Evolutionary conservation across 2,888 invertebrate genomes (phyloP), one percentile per base, ranked within the genome.

Genomic region (Graphium colonna): DNA sequence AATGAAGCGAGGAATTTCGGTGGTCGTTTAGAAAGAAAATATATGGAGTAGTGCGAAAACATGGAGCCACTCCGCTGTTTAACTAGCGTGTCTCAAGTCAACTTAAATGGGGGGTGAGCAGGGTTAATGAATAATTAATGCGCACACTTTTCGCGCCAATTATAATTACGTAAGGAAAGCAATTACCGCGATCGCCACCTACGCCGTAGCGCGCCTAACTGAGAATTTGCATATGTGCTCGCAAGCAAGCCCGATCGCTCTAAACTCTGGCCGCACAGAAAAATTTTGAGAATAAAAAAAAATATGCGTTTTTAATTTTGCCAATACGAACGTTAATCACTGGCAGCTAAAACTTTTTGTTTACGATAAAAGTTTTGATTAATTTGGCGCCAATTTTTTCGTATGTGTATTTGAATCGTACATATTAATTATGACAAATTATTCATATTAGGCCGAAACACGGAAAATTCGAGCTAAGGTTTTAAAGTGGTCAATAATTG

Each of bases 81-180:
- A 84, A 79, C 82, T 74, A 78, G 79, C 79, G 79, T 75, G 77
- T 77, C 82, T 84, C 78, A 82, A 83, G 83, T 76, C 77, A 70
- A 60, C 67, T 67, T 73, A 81, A 82, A 83, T 82, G 83, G 79
- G 83, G 79, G 80, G 76, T 72, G 75, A 70, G 66, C 67, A 65
- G 65, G 64, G 65, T 12, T 87, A 84, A 87, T 86, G 87, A 87
- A 86, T 87, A 84, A 87, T 87, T 87, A 86, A 87, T 86, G 81
- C 71, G 67, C 79, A 75, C 77, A 79, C 71, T 76, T 77, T 79
- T 75, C 77, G 65, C 82, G 83, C 82, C 84, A 87, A 87, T 88
- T 84, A 86, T 82, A 80, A 84, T 80, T 71, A 77, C 73, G 77
- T 82, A 83, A 87, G 86, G 75, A 79, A 81, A 83, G 78, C 80